phyloP scores from a whole-genome alignment of 2,797 vertebrate genomes.

The Dromococcyx pavoninus region DNA sequence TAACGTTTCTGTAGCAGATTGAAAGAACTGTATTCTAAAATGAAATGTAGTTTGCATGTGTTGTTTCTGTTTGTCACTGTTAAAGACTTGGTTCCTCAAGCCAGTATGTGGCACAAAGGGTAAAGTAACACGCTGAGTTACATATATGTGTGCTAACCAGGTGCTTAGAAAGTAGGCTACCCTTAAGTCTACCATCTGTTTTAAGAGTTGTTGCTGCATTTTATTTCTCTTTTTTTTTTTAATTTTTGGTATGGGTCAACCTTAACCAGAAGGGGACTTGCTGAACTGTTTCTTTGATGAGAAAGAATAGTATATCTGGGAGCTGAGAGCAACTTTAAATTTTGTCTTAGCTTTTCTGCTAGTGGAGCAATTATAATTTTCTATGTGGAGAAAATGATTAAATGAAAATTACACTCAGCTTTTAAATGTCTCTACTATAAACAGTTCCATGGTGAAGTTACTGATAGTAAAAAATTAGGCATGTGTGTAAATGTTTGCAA shows the following conservation, averaged over 20 bases:
- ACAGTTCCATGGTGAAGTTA: neutral
- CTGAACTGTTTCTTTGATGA: rapidly evolving
- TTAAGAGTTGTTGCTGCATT: neutral
- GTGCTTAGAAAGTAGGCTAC: neutral
- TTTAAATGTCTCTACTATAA: neutral
- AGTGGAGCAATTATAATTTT: neutral
- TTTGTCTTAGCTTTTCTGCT: neutral
- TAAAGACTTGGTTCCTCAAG: neutral
- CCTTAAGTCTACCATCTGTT: neutral
- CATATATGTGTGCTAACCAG: neutral
- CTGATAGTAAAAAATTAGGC: neutral
- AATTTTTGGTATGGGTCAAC: neutral
- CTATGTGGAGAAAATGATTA: neutral
- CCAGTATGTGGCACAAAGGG: neutral
- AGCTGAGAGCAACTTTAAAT: neutral
- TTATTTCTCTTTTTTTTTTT: neutral
- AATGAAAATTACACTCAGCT: neutral
- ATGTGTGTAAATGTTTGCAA: neutral
- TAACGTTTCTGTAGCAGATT: neutral
- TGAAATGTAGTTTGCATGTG: neutral
- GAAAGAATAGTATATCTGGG: neutral
- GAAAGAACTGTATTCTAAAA: neutral
- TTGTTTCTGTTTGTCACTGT: neutral
- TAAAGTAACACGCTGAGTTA: neutral
- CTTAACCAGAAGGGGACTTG: neutral